These are phyloP conservation scores for Heterotis niloticus DNA, from an alignment of 2,113 vertebrate species.

Conservation along the genomic window DNA sequence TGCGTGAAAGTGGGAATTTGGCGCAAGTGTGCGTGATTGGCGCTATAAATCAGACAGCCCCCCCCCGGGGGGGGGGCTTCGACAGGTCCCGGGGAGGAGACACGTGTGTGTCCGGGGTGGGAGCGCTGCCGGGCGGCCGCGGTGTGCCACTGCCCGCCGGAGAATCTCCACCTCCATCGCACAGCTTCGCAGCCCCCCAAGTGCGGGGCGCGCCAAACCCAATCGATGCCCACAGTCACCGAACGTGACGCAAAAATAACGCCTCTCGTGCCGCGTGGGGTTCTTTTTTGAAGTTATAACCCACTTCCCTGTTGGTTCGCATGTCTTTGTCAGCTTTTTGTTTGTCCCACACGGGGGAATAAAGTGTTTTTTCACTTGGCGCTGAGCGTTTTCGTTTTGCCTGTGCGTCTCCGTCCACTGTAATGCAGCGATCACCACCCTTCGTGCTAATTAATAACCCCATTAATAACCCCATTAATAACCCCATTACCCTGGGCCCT, in stretches of 20 bases:
- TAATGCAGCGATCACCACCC: slow-evolving; percentile 69
- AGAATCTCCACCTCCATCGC: too few relatives aligned
- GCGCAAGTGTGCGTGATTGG: slow-evolving; percentile 68
- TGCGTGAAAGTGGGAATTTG: slow-evolving; percentile 67
- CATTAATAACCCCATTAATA: slow-evolving; percentile 68
- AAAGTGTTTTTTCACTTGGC: background rate
- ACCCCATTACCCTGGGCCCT: slow-evolving; percentile 65
- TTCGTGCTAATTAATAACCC: slow-evolving; percentile 68
- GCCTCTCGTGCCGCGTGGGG: too few relatives aligned
- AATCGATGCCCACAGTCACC: too few relatives aligned
- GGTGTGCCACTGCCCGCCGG: slow-evolving; percentile 38
- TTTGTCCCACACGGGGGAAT: background rate
- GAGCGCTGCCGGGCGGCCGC: slow-evolving; percentile 56
- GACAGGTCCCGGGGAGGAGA: slow-evolving; percentile 66
- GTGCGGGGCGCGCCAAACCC: too few relatives aligned
- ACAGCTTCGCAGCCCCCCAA: too few relatives aligned
- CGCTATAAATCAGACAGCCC: slow-evolving; percentile 72
- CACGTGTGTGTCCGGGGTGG: slow-evolving; percentile 68
- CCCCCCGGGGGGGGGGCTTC: slow-evolving; percentile 46
- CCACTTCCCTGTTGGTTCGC: background rate
- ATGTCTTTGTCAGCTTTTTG: background rate
- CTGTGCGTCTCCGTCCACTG: slow-evolving; percentile 52
- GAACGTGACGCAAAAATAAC: too few relatives aligned
- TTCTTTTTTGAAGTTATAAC: background rate
- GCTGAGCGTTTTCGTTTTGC: background rate